phyloP scores from a whole-genome alignment of 2,888 invertebrate species.

The Keiferia lycopersicella region DNA sequence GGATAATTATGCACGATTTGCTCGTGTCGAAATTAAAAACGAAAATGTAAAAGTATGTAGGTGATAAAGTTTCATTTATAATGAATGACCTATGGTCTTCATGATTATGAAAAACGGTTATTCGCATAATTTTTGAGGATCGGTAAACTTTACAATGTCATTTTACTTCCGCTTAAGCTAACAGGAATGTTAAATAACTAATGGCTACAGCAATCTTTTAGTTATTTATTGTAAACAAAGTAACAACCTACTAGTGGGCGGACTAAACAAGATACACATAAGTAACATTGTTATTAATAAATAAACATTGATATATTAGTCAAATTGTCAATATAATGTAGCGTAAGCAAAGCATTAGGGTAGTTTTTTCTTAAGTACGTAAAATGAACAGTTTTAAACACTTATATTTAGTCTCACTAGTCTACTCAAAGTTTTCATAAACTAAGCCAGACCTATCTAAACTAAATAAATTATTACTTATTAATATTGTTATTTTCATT shows the following conservation, averaged over 20 bases:
- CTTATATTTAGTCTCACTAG: not conserved
- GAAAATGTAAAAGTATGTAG: too few species aligned
- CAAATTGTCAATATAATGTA: not conserved
- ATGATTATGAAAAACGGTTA: too few species aligned
- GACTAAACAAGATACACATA: not conserved
- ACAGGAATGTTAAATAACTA: not conserved
- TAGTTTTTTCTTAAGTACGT: not conserved
- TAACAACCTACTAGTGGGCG: not conserved
- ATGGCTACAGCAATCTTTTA: not conserved
- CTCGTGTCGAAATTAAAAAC: too few species aligned
- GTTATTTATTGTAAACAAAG: not conserved
- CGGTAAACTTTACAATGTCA: slow-evolving; percentile 1
- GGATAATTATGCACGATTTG: too few species aligned
- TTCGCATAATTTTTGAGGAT: not conserved
- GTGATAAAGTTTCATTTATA: too few species aligned
- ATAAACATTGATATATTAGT: too few species aligned
- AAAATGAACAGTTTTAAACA: not conserved
- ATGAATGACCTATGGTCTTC: too few species aligned
- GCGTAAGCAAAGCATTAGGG: not conserved
- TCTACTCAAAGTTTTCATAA: not conserved
- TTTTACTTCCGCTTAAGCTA: not conserved
- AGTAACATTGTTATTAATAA: too few species aligned
- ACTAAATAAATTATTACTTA: not conserved
- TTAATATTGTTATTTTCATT: not conserved
- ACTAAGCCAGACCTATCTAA: not conserved